Evolutionary conservation across 1,140 invertebrate species (phyloP), one percentile per base, ranked within the genome.

Genomic region (Argopecten irradians): DNA sequence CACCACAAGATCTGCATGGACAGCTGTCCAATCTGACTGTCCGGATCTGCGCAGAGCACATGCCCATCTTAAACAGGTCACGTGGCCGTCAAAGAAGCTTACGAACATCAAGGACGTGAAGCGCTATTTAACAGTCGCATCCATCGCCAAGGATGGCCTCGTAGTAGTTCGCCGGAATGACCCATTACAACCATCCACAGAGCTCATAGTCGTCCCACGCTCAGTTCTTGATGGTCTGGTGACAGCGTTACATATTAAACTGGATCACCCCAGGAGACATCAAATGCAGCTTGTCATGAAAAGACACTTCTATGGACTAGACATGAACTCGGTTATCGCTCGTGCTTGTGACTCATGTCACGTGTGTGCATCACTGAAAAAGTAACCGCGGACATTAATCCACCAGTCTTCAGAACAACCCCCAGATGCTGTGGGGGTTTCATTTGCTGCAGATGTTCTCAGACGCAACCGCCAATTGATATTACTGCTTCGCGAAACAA

Each of bases 381-480:
- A 86, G 34, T 84, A 43, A 19, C 87, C 83, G 33, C 34, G 88
- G 22, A 83, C 13, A 0, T 22, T 91, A 16, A 13, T 71, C 2
- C 13, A 36, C 35, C 89, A 91, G 41, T 82, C 86, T 1, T 32
- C 91, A 34, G 85, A 36, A n/a, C 88, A 88, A 22, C 43, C 92
- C n/a, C 87, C 84, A 5, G 88, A 88, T 0, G 35, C 55, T 28
- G 39, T 92, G 34, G 88, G 91, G 7, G 16, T 86, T 13, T 89
- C 83, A 41, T 92, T 90, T 85, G 91, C 89, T 32, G 89, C 87
- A 32, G 91, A 92, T 39, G 89, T 91, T 5, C 41, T 90, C 0
- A 88, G 87, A 46, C 86, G 86, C 0, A 35, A 85, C 32, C n/a
- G 85, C 8, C 87, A 89, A 88, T 22, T 84, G 16, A 89, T 89